Base-by-base conservation (phyloP, 1,140 invertebrate genomes). In the Cydia splendana region DNA sequence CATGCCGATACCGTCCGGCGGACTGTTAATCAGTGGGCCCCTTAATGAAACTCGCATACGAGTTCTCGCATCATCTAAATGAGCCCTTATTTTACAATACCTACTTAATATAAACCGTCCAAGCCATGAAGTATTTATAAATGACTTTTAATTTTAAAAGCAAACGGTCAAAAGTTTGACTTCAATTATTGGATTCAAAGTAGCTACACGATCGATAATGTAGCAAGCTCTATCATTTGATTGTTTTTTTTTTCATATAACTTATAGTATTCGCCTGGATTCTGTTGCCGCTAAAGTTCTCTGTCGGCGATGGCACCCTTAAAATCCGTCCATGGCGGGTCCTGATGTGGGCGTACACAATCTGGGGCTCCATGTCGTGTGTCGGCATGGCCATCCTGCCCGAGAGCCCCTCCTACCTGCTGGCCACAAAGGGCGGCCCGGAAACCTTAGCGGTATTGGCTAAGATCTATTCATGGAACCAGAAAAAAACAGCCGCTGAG, bases 321-420 rank as follows among this genome's bases (percentile, higher is more conserved):
- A 74, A 77, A 4, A 93, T 93, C 74, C 91, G 92, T 38, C 94
- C 95, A 0, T 96, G 95, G 95, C 88, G 95, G 6, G 67, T 95
- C 0, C 94, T 95, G 24, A 80, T 95, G 0, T 85, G 94, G 1
- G 74, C 94, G 2, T 90, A 95, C 24, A 90, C 91, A 0, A n/a
- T 94, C 0, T 89, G 95, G 2, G 92, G 92, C 28, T 77, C 95
- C 15, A 15, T 94, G 0, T 90, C 94, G 0, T 88, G 92, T 0
- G 2, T 93, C 0, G 89, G 94, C 9, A 83, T 95, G 1, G 88
- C 94, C 9, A 82, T 90, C 18, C 89, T 94, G 38, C 95, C 95
- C 0, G 96, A 97, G 86, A 97, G 95, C 75, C 96, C 96, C 0
- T 96, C 96, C 82, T 97, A 95, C 85, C 87, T 95, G 45, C 85